Evolutionary conservation across 2,797 vertebrate species (phyloP), one percentile per base, ranked within the genome.

Genomic region (Muscicapa comitata): DNA sequence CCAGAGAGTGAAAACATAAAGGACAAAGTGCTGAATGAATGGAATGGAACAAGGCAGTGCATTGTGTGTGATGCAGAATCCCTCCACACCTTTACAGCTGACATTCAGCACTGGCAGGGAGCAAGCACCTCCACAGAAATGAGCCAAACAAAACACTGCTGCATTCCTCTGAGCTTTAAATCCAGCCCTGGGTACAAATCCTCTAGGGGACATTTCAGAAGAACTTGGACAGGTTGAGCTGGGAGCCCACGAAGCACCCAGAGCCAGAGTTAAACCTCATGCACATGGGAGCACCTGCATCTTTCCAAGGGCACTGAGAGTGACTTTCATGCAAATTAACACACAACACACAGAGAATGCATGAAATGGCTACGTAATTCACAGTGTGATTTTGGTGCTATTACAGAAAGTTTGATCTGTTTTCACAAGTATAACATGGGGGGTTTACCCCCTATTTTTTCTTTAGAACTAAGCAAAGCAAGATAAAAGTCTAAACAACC

Each of bases 381-480:
- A 45, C 6, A 38, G 29, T 1, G 10, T 43, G 21, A 78, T 68
- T 78, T 48, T 65, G 13, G 35, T 74, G 61, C 23, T n/a, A 7
- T 37, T 50, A 55, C 3, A 53, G 12, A 18, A 59, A 40, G 7
- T 55, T 58, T 71, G 10, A 53, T 19, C 2, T 1, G 15, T 50
- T 80, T 80, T 61, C 66, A 72, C 10, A 72, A 42, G 50, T 50
- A 50, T 37, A 33, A 80, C 31, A 16, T 12, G 6, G 4, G 2
- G 1, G 0, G 0, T 5, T 20, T 57, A 9, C 2, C 15, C 3
- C 9, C 10, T 9, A 7, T 40, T 28, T 54, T 61, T 66, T 19
- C 19, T 63, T 42, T 6, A 66, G 48, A 86, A 55, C 12, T 23
- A 74, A 81, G 62, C 13, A 86, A 71, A 84, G 26, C 55, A 86